Conservation (phyloP, 2,888 invertebrate genomes). For the Hirtodrosophila confusa region DNA sequence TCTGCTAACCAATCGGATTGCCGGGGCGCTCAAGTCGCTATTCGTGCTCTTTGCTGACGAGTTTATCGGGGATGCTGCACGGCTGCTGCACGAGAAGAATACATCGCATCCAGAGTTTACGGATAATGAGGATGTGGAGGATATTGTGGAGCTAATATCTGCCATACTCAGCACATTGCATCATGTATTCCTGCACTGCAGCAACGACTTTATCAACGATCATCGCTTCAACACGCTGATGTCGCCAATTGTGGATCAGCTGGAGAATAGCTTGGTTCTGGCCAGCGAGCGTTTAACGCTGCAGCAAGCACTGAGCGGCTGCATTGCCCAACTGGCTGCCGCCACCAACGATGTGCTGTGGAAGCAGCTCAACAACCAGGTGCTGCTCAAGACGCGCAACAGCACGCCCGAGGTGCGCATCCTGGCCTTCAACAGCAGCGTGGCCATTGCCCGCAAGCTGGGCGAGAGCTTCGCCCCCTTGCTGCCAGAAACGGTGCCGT, state of each 20-base stretch:
- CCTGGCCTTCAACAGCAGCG: conserved; percentile 89
- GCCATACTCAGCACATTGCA: conserved; percentile 90
- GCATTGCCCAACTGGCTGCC: conserved; percentile 92
- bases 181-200: conserved; percentile 92
- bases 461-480: conserved; percentile 95
- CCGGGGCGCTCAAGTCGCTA: conserved; percentile 92
- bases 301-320: conserved; percentile 88
- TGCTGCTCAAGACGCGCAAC: conserved; percentile 93
- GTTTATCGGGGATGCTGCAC: conserved; percentile 92
- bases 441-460: conserved; percentile 92
- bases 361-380: conserved; percentile 95
- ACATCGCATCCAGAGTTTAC: conserved; percentile 85
- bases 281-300: conserved; percentile 84
- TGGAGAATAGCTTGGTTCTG: conserved; percentile 90
- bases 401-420: conserved; percentile 90
- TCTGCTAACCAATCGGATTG: conserved; percentile 90
- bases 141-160: conserved; percentile 85
- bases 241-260: conserved; percentile 94
- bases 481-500: conserved; percentile 96
- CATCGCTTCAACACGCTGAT: conserved; percentile 93
- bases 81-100: conserved; percentile 89
- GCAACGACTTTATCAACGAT: conserved; percentile 92
- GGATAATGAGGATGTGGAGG: conserved; percentile 83
- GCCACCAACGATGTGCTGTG: conserved; percentile 94
- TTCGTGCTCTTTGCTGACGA: conserved; percentile 96